A percentile compares a stretch with the other conserved stretches of the same genome.
phyloP scores from a whole-genome alignment of 1,140 invertebrate species.

The Trichoplusia ni region DNA sequence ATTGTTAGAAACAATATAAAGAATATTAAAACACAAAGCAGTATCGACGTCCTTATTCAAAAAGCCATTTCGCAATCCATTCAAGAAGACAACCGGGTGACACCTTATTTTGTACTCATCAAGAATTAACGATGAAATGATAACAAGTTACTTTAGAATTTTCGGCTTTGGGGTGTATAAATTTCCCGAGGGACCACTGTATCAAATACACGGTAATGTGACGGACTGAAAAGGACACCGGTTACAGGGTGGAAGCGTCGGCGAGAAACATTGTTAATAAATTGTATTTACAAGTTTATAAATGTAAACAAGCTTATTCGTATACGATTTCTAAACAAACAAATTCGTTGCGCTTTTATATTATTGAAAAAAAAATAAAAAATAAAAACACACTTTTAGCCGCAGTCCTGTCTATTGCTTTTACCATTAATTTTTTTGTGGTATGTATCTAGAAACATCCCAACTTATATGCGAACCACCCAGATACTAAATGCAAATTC shows the following conservation, averaged over 20 bases:
- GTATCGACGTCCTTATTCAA: neutral
- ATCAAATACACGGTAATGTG: slow-evolving; percentile 31
- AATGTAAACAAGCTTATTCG: neutral
- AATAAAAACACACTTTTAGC: no score
- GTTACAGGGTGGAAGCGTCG: neutral
- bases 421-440: no score
- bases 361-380: no score
- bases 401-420: no score
- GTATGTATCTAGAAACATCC: no score
- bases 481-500: no score
- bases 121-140: slow-evolving; percentile 28
- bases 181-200: slow-evolving; percentile 27
- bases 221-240: slow-evolving; percentile 8
- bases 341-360: no score
- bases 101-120: slow-evolving; percentile 24
- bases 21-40: neutral
- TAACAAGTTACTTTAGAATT: slow-evolving; percentile 31
- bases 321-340: neutral
- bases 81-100: neutral
- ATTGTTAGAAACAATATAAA: neutral
- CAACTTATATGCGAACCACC: no score
- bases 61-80: neutral
- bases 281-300: neutral
- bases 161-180: slow-evolving; percentile 31
- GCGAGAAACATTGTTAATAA: neutral